Percentiles rank a stretch among this genome's conserved stretches.
Conservation (phyloP, 1,140 invertebrate species). For the Drosophila erecta region DNA sequence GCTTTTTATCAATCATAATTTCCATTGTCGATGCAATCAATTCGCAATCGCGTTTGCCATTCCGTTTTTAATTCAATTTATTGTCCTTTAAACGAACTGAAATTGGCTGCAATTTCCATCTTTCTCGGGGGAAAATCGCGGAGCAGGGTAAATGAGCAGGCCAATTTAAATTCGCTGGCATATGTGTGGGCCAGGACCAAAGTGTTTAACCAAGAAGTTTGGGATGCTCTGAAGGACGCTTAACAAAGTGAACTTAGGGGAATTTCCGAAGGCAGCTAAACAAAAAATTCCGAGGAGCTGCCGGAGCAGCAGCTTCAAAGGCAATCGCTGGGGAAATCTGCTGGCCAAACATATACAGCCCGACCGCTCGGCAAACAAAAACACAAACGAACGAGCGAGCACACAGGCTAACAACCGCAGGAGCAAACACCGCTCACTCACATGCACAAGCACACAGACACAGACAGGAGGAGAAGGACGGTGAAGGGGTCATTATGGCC, state of each 20-base stretch:
- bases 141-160: conserved; percentile 1
- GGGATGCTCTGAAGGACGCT: conserved; percentile 52
- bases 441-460: neutral
- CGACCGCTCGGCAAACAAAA: conserved; percentile 71
- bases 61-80: conserved; percentile 68
- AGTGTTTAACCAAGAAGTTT: conserved; percentile 63
- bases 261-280: conserved; percentile 34
- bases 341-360: conserved; percentile 63
- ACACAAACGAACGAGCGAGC: conserved; percentile 64
- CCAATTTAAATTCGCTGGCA: conserved; percentile 34
- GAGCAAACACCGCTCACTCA: conserved; percentile 59
- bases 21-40: conserved; percentile 54
- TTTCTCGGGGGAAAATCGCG: neutral
- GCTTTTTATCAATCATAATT: conserved; percentile 56
- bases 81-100: conserved; percentile 44
- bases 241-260: conserved; percentile 69
- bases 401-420: conserved; percentile 71
- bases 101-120: conserved; percentile 44
- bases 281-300: conserved; percentile 21
- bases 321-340: conserved; percentile 77
- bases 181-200: conserved; percentile 14
- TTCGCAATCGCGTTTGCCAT: conserved; percentile 27
- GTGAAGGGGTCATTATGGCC: conserved; percentile 66
- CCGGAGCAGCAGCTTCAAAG: conserved; percentile 57
- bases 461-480: neutral